These are phyloP conservation scores for Pterocles orientalis DNA, from an alignment of 2,113 vertebrate genomes.

Conservation along the genomic window DNA sequence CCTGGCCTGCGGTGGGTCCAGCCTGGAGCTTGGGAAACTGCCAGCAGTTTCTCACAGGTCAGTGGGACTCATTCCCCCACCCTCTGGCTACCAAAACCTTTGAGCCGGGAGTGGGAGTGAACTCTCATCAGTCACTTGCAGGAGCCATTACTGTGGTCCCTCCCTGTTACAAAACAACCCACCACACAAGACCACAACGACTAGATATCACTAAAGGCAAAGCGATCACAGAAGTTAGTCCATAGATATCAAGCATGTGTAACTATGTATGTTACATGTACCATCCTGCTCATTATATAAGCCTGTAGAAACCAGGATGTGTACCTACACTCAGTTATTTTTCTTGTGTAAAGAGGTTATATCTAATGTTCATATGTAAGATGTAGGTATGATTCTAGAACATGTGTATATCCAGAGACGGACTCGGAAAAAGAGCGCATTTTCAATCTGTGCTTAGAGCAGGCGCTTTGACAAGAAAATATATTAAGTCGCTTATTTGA, in stretches of 20 bases:
- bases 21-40: too few relatives aligned
- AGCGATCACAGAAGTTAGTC: neutral
- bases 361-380: accelerated
- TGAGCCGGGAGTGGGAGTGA: too few relatives aligned
- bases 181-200: too few relatives aligned
- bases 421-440: neutral
- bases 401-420: neutral
- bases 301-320: neutral
- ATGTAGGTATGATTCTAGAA: neutral
- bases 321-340: neutral
- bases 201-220: neutral
- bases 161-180: too few relatives aligned
- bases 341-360: neutral
- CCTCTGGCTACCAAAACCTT: too few relatives aligned
- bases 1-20: too few relatives aligned
- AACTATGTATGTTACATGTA: neutral
- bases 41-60: too few relatives aligned
- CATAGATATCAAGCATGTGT: neutral
- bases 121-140: too few relatives aligned
- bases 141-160: too few relatives aligned
- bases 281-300: neutral
- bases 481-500: neutral
- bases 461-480: conserved; percentile 11
- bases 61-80: too few relatives aligned
- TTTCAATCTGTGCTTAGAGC: neutral